These are phyloP conservation scores for Dendrolimus punctatus DNA, from an alignment of 1,140 invertebrate species.

Conservation along the genomic window DNA sequence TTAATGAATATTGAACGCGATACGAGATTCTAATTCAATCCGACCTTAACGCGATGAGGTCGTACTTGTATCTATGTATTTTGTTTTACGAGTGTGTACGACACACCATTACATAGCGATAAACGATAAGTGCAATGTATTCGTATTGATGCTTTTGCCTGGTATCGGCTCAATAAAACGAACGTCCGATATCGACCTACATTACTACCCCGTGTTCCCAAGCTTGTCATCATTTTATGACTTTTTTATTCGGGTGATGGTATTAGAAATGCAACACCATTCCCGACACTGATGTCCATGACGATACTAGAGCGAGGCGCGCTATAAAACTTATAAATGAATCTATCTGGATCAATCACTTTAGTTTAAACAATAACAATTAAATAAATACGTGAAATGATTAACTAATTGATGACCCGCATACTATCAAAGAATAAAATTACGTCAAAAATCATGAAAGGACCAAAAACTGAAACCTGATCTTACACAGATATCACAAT, in stretches of 20 bases:
- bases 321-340: constrained; percentile 35
- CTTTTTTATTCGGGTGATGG: constrained; percentile 64
- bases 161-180: constrained; percentile 55
- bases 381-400: background rate
- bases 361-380: constrained; percentile 9
- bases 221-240: constrained; percentile 61
- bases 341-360: constrained; percentile 27
- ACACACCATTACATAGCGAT: constrained; percentile 59
- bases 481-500: constrained; percentile 23
- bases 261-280: constrained; percentile 58
- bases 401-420: too few relatives aligned
- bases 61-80: background rate
- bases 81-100: constrained; percentile 59
- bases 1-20: constrained; percentile 47
- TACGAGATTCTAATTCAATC: constrained; percentile 24
- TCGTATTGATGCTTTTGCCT: constrained; percentile 33
- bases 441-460: background rate
- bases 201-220: constrained; percentile 58
- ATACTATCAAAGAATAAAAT: too few relatives aligned
- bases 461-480: constrained; percentile 22
- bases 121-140: constrained; percentile 58
- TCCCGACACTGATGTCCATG: constrained; percentile 23
- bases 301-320: constrained; percentile 31
- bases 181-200: constrained; percentile 45
- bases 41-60: constrained; percentile 19